A percentile compares a stretch with the other conserved stretches of the same genome.
Evolutionary conservation across 2,888 invertebrate species (phyloP).

Genomic region (Nematopogon swammerdamellus): DNA sequence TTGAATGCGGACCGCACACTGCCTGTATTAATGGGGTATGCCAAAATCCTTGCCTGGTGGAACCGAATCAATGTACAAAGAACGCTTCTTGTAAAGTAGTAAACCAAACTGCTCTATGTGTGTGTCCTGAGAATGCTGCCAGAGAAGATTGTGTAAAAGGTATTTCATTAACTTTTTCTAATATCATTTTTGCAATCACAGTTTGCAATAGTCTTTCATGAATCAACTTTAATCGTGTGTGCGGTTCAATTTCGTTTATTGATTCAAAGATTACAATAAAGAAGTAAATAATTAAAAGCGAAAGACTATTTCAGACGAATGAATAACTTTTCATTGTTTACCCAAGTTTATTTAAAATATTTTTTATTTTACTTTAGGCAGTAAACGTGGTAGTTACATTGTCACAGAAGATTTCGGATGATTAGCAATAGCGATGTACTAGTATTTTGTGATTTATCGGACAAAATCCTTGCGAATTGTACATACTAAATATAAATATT

Average conservation of each 20-base stretch:
- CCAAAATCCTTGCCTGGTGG: slow-evolving; percentile 58
- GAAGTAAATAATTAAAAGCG: too few relatives aligned
- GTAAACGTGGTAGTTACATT: too few relatives aligned
- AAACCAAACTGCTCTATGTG: slow-evolving; percentile 62
- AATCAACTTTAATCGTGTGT: slow-evolving; percentile 2
- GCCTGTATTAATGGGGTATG: slow-evolving; percentile 63
- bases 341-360: too few relatives aligned
- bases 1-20: slow-evolving; percentile 61
- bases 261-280: too few relatives aligned
- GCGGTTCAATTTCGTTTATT: not conserved
- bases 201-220: not conserved
- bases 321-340: too few relatives aligned
- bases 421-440: too few relatives aligned
- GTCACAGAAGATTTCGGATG: too few relatives aligned
- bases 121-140: slow-evolving; percentile 58
- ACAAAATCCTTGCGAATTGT: slow-evolving; percentile 23
- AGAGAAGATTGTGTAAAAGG: slow-evolving; percentile 61
- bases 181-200: slow-evolving; percentile 1
- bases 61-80: slow-evolving; percentile 51
- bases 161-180: slow-evolving; percentile 27
- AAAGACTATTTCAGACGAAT: too few relatives aligned
- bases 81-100: slow-evolving; percentile 60
- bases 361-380: too few relatives aligned
- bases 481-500: not conserved
- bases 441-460: slow-evolving; percentile 37